These are phyloP conservation scores for Calycopis cecrops DNA, from an alignment of 1,140 invertebrate species.

Conservation along the genomic window DNA sequence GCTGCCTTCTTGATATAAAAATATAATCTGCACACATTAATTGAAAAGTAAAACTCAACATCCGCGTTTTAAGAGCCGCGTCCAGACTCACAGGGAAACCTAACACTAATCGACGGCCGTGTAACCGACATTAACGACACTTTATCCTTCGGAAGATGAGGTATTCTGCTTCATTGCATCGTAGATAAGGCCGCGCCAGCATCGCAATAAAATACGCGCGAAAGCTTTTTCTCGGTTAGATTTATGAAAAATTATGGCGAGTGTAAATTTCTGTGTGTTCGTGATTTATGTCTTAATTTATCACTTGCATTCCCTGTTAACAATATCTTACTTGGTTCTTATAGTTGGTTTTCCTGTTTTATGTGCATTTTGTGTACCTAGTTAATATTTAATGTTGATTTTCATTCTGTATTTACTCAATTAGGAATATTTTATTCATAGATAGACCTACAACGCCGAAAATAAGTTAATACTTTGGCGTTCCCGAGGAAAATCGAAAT, in stretches of 20 bases:
- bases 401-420: no score
- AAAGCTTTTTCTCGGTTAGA: background rate
- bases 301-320: no score
- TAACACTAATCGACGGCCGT: conserved; percentile 11
- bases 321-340: no score
- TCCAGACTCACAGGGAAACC: background rate
- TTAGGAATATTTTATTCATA: no score
- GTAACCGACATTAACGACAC: conserved; percentile 11
- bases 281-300: conserved; percentile 5
- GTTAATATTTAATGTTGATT: no score
- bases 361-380: no score
- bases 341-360: no score
- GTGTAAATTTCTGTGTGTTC: background rate
- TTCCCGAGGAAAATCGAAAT: no score
- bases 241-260: conserved; percentile 1
- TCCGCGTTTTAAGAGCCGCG: background rate
- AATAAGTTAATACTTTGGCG: no score
- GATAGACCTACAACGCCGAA: no score
- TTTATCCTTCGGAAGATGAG: conserved; percentile 6
- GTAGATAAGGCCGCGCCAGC: background rate
- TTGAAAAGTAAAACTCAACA: conserved; percentile 9
- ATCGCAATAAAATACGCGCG: background rate
- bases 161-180: conserved; percentile 9
- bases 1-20: no score
- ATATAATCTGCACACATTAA: background rate